Evolutionary conservation across 2,113 vertebrate species (phyloP).

Genomic region (Cheirogaleus medius): DNA sequence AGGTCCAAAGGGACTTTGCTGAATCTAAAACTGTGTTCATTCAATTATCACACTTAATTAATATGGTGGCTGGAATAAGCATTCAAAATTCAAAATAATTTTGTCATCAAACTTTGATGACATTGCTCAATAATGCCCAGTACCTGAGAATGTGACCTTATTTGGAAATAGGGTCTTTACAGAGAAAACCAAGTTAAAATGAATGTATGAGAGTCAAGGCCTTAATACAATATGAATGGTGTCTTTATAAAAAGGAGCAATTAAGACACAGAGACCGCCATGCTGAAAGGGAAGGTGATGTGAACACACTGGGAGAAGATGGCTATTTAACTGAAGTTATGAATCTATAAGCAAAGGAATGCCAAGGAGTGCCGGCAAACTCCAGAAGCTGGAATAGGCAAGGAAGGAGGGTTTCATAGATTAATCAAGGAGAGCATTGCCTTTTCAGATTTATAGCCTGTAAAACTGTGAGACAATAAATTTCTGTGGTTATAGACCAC

Average conservation of each 20-base stretch:
- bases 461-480: neutral
- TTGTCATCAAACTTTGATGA: neutral
- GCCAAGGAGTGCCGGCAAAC: neutral
- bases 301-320: neutral
- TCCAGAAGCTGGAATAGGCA: neutral
- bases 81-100: conserved; percentile 25
- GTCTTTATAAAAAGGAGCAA: neutral
- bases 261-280: neutral
- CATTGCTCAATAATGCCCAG: neutral
- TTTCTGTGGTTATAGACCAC: neutral
- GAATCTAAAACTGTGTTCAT: neutral
- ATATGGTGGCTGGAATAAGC: neutral
- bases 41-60: neutral
- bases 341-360: neutral
- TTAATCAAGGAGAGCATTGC: neutral
- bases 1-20: neutral
- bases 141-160: neutral
- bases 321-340: neutral
- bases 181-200: neutral
- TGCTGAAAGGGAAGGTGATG: neutral
- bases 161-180: neutral
- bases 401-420: neutral
- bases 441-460: neutral
- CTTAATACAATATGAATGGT: neutral
- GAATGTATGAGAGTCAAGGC: neutral